Conservation (phyloP, 2,797 vertebrate genomes). For the Enteromius radiatus region DNA sequence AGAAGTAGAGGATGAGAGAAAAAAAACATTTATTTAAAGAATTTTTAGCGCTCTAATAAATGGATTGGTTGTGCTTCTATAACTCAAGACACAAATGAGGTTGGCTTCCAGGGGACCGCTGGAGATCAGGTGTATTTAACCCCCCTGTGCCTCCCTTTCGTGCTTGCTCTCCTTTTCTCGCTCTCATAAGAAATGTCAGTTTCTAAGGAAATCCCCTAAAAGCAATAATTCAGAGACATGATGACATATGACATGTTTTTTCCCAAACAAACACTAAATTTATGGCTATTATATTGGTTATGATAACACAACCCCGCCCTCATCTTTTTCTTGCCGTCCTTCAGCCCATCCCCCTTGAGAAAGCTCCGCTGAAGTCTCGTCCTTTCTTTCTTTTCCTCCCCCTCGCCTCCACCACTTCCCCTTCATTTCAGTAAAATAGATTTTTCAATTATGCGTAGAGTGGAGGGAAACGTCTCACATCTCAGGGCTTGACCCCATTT, state of each 20-base stretch:
- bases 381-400: conserved; percentile 51
- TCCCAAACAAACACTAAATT: neutral
- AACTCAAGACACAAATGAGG: conserved; percentile 38
- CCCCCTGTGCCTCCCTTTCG: neutral
- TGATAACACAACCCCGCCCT: conserved; percentile 11
- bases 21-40: conserved; percentile 11
- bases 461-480: conserved; percentile 82
- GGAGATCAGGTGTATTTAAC: conserved; percentile 45
- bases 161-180: conserved; percentile 11
- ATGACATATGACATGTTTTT: too few relatives aligned
- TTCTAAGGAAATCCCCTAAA: conserved; percentile 4
- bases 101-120: conserved; percentile 27
- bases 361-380: conserved; percentile 69
- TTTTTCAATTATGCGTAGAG: conserved; percentile 83
- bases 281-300: conserved; percentile 1
- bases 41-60: conserved; percentile 10
- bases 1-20: neutral
- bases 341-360: conserved; percentile 40
- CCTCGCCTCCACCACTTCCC: conserved; percentile 56
- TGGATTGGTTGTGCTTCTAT: conserved; percentile 28
- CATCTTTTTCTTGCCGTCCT: neutral
- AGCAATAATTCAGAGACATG: neutral
- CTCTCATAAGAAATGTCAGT: conserved; percentile 17
- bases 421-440: conserved; percentile 82
- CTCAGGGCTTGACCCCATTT: conserved; percentile 81